phyloP scores from a whole-genome alignment of 2,797 vertebrate genomes.

The Iguana delicatissima region DNA sequence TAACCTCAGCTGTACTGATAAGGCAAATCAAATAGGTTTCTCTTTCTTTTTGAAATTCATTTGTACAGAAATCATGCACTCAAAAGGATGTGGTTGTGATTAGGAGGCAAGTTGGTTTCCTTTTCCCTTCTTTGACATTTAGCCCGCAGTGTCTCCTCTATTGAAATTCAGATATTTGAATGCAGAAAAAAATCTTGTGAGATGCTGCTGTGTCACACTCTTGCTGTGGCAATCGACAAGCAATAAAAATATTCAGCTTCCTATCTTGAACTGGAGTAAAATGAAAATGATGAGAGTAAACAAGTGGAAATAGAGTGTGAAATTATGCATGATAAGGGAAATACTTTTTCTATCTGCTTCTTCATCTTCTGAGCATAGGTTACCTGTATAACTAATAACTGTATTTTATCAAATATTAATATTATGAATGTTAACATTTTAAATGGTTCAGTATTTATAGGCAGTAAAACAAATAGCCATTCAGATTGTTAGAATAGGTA shows the following conservation, averaged over 20 bases:
- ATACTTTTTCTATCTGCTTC: slow-evolving; percentile 73
- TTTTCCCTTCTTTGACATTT: neutral
- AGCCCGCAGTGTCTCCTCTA: neutral
- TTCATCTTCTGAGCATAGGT: slow-evolving; percentile 64
- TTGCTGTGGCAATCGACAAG: slow-evolving; percentile 19
- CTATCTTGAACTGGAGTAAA: slow-evolving; percentile 83
- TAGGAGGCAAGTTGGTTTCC: neutral
- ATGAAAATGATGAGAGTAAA: slow-evolving; percentile 73
- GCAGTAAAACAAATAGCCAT: slow-evolving; percentile 44
- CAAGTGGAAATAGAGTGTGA: slow-evolving; percentile 81
- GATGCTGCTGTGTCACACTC: neutral
- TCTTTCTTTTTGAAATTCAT: slow-evolving; percentile 22
- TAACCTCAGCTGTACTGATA: slow-evolving; percentile 43
- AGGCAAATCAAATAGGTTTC: slow-evolving; percentile 6
- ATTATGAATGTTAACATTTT: slow-evolving; percentile 36
- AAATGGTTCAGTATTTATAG: slow-evolving; percentile 18
- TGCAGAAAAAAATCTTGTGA: slow-evolving; percentile 2
- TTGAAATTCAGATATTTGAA: slow-evolving; percentile 56
- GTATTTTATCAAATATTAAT: slow-evolving; percentile 31
- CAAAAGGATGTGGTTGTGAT: neutral
- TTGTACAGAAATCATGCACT: neutral
- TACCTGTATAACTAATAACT: slow-evolving; percentile 55
- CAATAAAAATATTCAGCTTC: slow-evolving; percentile 78
- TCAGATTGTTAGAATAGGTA: slow-evolving; percentile 27
- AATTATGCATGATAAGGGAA: slow-evolving; percentile 77